A percentile compares a stretch with the other conserved stretches of the same genome.
Conservation (phyloP, 2,113 vertebrate species). For the Clarias macrocephalus region DNA sequence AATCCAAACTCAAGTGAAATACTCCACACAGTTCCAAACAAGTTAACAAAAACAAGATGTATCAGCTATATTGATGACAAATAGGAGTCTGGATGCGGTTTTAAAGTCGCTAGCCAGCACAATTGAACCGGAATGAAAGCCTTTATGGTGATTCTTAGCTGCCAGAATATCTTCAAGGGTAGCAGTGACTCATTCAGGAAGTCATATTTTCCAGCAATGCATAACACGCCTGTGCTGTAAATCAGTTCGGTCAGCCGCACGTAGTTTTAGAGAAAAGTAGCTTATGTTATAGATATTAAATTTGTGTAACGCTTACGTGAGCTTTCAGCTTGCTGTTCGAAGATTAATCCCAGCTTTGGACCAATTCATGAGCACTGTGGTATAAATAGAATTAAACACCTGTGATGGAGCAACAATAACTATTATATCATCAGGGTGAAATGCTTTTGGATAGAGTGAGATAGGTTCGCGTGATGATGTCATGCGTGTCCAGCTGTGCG, state of each 20-base stretch:
- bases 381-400: neutral
- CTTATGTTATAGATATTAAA: too few relatives aligned
- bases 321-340: neutral
- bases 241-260: neutral
- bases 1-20: neutral
- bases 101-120: neutral
- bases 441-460: neutral
- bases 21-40: neutral
- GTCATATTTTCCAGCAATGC: conserved; percentile 5
- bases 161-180: neutral
- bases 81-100: neutral
- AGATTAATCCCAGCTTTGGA: neutral
- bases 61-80: neutral
- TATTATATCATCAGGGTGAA: neutral
- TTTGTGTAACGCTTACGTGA: neutral
- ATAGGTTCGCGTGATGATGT: neutral
- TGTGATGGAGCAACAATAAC: neutral
- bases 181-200: neutral
- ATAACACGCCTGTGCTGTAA: neutral
- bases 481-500: conserved; percentile 1
- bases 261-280: neutral
- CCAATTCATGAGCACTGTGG: neutral
- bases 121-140: neutral
- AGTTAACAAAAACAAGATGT: neutral
- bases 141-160: neutral